Evolutionary conservation across 53 echinoderm and acorn worm species (phyloP), one percentile per base, ranked within the genome.

Genomic region (Apostichopus leukothele): DNA sequence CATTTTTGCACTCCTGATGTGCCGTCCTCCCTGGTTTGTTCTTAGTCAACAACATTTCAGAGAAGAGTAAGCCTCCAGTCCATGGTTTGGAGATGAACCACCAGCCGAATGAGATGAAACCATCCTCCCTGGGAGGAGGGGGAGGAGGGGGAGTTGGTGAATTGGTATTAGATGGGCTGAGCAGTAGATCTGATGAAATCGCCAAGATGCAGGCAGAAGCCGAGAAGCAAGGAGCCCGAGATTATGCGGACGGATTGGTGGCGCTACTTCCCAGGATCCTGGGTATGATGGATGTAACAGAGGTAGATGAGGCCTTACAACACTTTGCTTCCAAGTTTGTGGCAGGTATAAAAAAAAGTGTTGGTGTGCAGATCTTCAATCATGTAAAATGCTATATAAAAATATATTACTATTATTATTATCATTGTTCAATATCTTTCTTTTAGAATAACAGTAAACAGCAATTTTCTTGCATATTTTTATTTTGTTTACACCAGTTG

Each of bases 311-410:
- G 63, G 89, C 79, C 12, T 85, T 99, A 1, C 95, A 94, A 78
- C 91, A 93, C 19, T 99, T 99, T 88, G 96, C 99, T 3, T 96
- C 99, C 67, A 93, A 88, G 59, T 99, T 96, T 92, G 95, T 95
- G 13, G 92, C 91, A 90, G 94, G 99, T 99, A 88, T 90, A n/a
- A 71, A 21, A 71, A 71, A 21, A 14, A 14, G 6, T n/a, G 18
- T 16, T 18, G 13, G 71, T 71, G 71, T 19, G 57, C 3, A 57
- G 57, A 9, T 10, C 10, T 57, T 57, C 7, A 8, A 57, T 57
- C 57, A 9, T 39, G 39, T 39, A 39, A 39, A 39, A 0, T 39
- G 39, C 39, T 3, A 39, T 3, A 39, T 39, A 39, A 39, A 39
- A 39, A 39, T 39, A 39, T 39, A 39, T 39, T 39, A 3, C 3